Base-by-base conservation (phyloP, 2,797 vertebrate species). In the Sandelia bainsii region DNA sequence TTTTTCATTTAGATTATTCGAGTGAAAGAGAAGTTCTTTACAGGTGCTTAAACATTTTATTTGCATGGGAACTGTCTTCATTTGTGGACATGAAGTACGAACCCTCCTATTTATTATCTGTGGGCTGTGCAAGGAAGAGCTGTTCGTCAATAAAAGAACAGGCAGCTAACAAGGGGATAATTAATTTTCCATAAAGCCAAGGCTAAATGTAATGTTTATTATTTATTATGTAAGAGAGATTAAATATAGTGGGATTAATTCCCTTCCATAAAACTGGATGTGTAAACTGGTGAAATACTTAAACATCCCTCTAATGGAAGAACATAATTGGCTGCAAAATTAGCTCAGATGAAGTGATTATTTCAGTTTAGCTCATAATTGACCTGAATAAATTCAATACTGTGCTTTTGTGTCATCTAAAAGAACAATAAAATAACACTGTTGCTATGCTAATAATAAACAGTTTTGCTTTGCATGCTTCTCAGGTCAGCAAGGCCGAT, bases 401-500 rank as follows among this genome's bases (percentile, higher is more conserved):
- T 70, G 50, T 62, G 58, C 75, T 74, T 60, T 49, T 37, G 8
- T 54, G 13, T 19, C 22, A 14, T 25, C 7, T 44, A 52, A 58
- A 27, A 56, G 8, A 19, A 23, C 20, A 23, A 12, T 23, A 1
- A 22, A 22, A 49, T 12, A 45, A 7, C n/a, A 32, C 19, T 68
- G 25, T 27, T 67, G 56, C 58, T 62, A 95, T 16, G 1, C 57
- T 7, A 37, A 0, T 39, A 12, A 56, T 39, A 42, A n/a, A 94
- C 9, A 45, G 11, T 57, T 53, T 57, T 4, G 5, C 40, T 68
- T 52, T 70, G 19, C 40, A 52, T 16, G 34, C 92, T 67, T 94
- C 94, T 71, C 96, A 99, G 95, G 95, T 99, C 48, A 84, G 90
- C 87, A 93, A 80, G 58, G 87, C 73, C 42, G 62, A 95, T 68